Evolutionary conservation across 2,113 vertebrate species (phyloP).

Genomic region (Platichthys flesus): DNA sequence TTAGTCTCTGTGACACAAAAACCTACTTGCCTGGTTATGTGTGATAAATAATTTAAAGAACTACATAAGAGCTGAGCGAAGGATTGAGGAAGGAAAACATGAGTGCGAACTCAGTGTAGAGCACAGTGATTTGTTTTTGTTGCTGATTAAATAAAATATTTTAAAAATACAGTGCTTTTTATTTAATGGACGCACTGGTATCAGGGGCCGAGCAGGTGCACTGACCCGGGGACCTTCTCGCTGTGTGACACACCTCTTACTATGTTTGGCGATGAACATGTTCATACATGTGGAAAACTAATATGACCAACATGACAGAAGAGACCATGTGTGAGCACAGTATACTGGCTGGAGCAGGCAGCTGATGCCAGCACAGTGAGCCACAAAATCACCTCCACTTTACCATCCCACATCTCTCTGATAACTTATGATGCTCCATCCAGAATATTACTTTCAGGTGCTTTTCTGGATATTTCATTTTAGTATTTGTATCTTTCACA

Average conservation of each 20-base stretch:
- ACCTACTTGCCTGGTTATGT: constrained; percentile 54
- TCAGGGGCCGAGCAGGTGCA: neutral
- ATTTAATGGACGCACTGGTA: neutral
- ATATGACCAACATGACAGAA: too few species aligned
- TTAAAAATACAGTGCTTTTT: too few species aligned
- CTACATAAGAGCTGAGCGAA: constrained; percentile 28
- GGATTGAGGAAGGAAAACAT: neutral
- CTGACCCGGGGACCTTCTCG: neutral
- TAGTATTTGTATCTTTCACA: too few species aligned
- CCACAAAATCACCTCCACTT: too few species aligned
- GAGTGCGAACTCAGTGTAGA: neutral
- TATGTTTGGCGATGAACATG: too few species aligned
- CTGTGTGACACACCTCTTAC: neutral
- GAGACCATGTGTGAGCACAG: neutral
- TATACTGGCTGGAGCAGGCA: neutral
- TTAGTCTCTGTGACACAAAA: constrained; percentile 56
- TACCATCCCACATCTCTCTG: too few species aligned
- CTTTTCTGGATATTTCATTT: too few species aligned
- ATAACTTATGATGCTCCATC: too few species aligned
- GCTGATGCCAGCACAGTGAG: neutral
- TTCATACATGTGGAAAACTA: too few species aligned
- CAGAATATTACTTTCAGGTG: too few species aligned
- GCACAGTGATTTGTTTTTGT: too few species aligned
- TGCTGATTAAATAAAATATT: too few species aligned
- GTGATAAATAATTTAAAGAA: constrained; percentile 61